phyloP scores from a whole-genome alignment of 2,797 vertebrate species.

The Mergus octosetaceus region DNA sequence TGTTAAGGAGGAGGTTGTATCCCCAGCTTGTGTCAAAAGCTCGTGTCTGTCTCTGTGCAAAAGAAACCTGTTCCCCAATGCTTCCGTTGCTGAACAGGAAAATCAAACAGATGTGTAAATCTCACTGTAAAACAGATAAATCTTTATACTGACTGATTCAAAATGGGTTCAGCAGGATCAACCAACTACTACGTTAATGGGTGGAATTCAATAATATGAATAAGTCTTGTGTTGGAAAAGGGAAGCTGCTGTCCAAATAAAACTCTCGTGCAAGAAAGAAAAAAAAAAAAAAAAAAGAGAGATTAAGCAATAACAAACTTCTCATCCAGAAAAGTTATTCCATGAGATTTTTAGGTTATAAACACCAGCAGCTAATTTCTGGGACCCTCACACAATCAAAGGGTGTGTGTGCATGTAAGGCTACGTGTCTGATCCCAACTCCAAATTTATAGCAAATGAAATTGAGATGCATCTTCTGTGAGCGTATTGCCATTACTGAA shows the following conservation, averaged over 20 bases:
- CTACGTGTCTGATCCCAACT: background rate
- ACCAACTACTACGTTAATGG: background rate
- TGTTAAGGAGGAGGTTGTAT: background rate
- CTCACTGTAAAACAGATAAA: background rate
- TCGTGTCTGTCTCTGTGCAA: background rate
- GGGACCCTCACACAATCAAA: background rate
- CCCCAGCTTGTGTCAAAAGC: background rate
- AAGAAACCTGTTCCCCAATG: accelerated
- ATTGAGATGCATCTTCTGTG: background rate
- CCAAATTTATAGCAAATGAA: background rate
- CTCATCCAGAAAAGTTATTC: background rate
- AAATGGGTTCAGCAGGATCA: background rate
- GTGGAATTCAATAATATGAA: background rate
- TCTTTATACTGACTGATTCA: background rate
- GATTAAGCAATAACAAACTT: background rate
- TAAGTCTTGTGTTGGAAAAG: background rate
- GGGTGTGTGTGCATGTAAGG: background rate
- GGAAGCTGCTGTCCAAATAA: background rate
- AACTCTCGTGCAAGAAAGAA: background rate
- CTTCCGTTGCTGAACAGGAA: background rate
- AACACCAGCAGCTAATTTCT: background rate
- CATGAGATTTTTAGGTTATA: background rate
- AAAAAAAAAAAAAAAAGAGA: background rate
- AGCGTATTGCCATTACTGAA: background rate
- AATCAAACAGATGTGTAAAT: background rate